Evolutionary conservation across 2,797 vertebrate genomes (phyloP), one percentile per base, ranked within the genome.

Genomic region (Sebastes umbrosus): DNA sequence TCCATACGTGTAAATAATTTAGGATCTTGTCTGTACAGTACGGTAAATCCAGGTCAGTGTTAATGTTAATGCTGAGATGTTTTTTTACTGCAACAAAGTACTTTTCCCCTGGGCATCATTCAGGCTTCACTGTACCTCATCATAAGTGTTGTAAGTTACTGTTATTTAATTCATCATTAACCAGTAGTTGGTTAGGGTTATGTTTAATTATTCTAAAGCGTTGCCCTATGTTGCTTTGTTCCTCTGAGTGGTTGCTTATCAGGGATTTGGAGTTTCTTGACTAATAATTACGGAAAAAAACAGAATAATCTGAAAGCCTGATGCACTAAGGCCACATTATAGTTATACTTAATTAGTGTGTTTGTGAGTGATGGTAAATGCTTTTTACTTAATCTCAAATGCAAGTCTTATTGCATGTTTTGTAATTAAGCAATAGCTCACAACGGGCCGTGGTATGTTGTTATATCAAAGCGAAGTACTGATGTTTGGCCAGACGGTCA

Each of bases 241-340:
- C 16, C 46, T 83, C 52, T 0, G 7, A 55, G 34, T 75, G 0
- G 59, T 36, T 84, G 52, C 64, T 73, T 73, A 70, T 84, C 27
- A 55, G 69, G 52, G 68, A 84, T 77, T 84, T 86, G 31, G 1
- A 34, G 31, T 76, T 73, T 75, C 60, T 64, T 70, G 55, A 60
- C 73, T 70, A 67, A 85, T 85, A 84, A 86, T 86, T 83, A 80
- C 80, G 69, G 69, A 54, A 63, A 67, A 67, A 58, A 67, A 14
- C 18, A 22, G 24, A 58, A 64, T 60, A 70, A 63, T 73, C 43
- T 58, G 46, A 63, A 82, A 27, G 31, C 73, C 63, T 52, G 34
- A 62, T 65, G 77, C 69, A 63, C 52, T 34, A 24, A 73, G 32
- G 66, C 34, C 65, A 57, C 62, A 69, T 69, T 39, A 66, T 36